Evolutionary conservation across 1,140 invertebrate genomes (phyloP).

Genomic region (Drosophila sechellia): DNA sequence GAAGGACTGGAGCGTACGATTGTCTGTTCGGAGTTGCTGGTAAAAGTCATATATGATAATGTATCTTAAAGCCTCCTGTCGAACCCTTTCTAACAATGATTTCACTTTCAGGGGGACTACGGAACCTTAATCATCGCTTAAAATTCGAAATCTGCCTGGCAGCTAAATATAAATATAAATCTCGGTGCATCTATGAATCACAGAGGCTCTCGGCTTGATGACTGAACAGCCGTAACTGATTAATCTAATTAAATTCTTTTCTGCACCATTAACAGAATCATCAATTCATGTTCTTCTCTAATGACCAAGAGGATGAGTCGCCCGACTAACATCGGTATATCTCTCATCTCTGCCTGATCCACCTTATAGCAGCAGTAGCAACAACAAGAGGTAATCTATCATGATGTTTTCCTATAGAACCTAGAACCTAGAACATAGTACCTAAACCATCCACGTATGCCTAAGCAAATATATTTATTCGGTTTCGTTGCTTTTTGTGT

Average conservation of each 20-base stretch:
- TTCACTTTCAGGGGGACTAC: constrained; percentile 32
- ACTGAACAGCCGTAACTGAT: constrained; percentile 76
- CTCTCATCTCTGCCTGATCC: constrained; percentile 34
- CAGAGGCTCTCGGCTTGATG: constrained; percentile 35
- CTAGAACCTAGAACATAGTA: constrained; percentile 14
- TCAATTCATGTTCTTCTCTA: constrained; percentile 68
- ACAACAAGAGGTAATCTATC: constrained; percentile 67
- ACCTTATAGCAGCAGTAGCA: constrained; percentile 44
- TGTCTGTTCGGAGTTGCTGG: constrained; percentile 25
- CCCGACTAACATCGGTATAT: constrained; percentile 24
- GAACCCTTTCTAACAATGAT: constrained; percentile 51
- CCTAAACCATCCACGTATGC: not conserved
- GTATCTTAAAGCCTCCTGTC: constrained; percentile 23
- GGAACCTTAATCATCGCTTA: constrained; percentile 26
- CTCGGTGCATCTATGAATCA: constrained; percentile 50
- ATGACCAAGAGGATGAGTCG: constrained; percentile 40
- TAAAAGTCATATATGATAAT: constrained; percentile 50
- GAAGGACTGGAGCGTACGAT: constrained; percentile 20
- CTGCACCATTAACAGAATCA: constrained; percentile 79
- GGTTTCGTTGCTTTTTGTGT: constrained; percentile 39
- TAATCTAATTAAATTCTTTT: constrained; percentile 80
- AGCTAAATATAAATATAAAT: constrained; percentile 52
- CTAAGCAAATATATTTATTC: constrained; percentile 36
- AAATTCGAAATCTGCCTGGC: constrained; percentile 33
- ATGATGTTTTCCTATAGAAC: constrained; percentile 64